Evolutionary conservation across 1,140 invertebrate genomes (phyloP), one percentile per base, ranked within the genome.

Genomic region (Cecropterus lyciades): DNA sequence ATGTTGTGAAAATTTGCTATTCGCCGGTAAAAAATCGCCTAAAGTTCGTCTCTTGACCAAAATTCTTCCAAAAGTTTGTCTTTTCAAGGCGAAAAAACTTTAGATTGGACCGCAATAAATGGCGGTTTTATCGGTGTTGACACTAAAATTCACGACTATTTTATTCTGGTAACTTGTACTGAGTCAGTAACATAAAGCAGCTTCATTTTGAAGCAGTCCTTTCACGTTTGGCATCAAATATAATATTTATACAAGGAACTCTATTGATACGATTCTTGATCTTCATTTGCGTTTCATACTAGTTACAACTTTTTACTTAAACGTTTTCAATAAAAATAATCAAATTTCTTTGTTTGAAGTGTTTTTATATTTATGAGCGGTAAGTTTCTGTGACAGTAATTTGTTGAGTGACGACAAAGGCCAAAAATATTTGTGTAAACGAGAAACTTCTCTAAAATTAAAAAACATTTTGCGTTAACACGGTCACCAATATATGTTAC

Each of bases 91-190:
- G 30, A 52, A 49, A 52, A 30, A 52, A 52, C 49, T 52, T 27
- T 33, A 52, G 49, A 52, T 27, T 14, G 24, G 30, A 37, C 51
- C 14, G 51, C 51, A 37, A 53, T 53, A 53, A 53, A 37, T 14
- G 51, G 4, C 9, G 9, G 9, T 52, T 53, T 53, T 52, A 53
- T 53, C 27, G 27, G 2, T 53, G 27, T 53, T 37, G 27, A 53
- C 51, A 53, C 27, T 24, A 37, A 33, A 37, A 37, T 53, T 53
- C 51, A 53, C 14, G 51, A 53, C 27, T 53, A 53, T 33, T 37
- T 53, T 15, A 53, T 53, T 53, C 51, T 37, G 14, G 51, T 33
- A 11, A 13, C 30, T 37, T 16, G 51, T 2, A 11, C 51, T 11
- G 30, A 53, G 27, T 37, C 14, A 53, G 51, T 52, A 16, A 53